Evolutionary conservation across 2,888 invertebrate species (phyloP), one percentile per base, ranked within the genome.

Genomic region (Gastrophysa polygoni): DNA sequence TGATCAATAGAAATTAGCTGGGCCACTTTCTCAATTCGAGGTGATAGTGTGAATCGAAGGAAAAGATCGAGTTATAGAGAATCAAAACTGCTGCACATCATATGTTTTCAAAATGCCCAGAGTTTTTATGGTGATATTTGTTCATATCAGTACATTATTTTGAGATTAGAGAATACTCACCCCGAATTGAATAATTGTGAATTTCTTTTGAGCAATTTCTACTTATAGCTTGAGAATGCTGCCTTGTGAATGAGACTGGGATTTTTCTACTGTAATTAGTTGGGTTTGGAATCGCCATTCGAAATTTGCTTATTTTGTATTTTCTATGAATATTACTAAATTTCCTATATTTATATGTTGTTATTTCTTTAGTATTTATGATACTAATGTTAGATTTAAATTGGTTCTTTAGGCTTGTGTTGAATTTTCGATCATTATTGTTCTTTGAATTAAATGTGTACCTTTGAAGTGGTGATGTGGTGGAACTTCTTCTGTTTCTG

Each of bases 181-280:
- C 24, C 55, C 17, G 18, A 17, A 46, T 8, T 17, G 34, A 4
- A 29, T 34, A 11, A 57, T 24, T 49, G 28, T 24, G 18, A 34
- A 56, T 48, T 60, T 43, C 34, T 54, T 54, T 43, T 17, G 54
- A 57, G 17, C 47, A 55, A n/a, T 63, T 64, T 71, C 46, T 56
- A 59, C 64, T 56, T 69, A 67, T 73, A 73, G 76, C 75, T 78
- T 78, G 74, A 73, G 75, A 75, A 75, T 68, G 76, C 74, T 77
- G 76, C 75, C 76, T 76, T 77, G 75, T 74, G 76, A 74, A 77
- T 75, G 78, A 79, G 78, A 78, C 78, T 78, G 78, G 78, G 70
- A 75, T 74, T 79, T 77, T 78, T 75, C 71, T 75, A 75, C 70
- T 68, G 57, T 71, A 67, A 47, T 61, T 63, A 67, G 63, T 69